A percentile compares a stretch with the other conserved stretches of the same genome.
These are phyloP conservation scores for Plagodis pulveraria DNA, from an alignment of 2,888 invertebrate species.

Conservation along the genomic window DNA sequence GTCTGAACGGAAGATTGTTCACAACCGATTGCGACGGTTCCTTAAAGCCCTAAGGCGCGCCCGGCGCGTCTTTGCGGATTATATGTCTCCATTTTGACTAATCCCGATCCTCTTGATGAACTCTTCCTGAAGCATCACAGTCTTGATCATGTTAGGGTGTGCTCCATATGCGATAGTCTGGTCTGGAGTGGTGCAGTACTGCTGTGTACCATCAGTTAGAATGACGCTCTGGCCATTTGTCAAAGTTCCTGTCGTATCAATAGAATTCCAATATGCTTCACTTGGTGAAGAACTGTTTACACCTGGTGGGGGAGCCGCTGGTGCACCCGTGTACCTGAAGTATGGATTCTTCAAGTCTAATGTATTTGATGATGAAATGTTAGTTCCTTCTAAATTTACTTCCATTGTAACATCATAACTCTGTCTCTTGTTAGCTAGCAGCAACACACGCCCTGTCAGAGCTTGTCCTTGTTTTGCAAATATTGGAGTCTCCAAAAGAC, in stretches of 20 bases:
- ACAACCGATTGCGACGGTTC: conserved; percentile 82
- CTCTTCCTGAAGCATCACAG: conserved; percentile 82
- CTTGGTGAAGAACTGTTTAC: conserved; percentile 96
- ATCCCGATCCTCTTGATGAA: conserved; percentile 83
- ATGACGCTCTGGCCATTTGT: conserved; percentile 77
- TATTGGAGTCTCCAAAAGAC: conserved; percentile 96
- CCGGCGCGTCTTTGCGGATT: conserved; percentile 80
- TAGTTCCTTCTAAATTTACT: conserved; percentile 94
- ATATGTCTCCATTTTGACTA: conserved; percentile 83
- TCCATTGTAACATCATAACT: conserved; percentile 99
- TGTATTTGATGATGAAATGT: conserved; percentile 94
- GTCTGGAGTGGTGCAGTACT: conserved; percentile 73
- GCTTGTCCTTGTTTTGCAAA: conserved; percentile 97
- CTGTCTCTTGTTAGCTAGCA: conserved; percentile 97
- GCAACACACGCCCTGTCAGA: conserved; percentile 93
- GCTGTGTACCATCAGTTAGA: conserved; percentile 71
- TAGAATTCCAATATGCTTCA: conserved; percentile 95
- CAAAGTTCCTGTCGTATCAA: conserved; percentile 88
- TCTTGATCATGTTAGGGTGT: conserved; percentile 79
- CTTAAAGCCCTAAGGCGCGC: conserved; percentile 81
- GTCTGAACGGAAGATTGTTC: conserved; percentile 79
- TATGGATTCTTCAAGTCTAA: conserved; percentile 99
- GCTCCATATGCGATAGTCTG: conserved; percentile 69
- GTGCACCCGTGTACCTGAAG: conserved; percentile 97
- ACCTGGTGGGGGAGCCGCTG: conserved; percentile 96